Evolutionary conservation across 2,888 invertebrate genomes (phyloP), one percentile per base, ranked within the genome.

Genomic region (Hemaris fuciformis): DNA sequence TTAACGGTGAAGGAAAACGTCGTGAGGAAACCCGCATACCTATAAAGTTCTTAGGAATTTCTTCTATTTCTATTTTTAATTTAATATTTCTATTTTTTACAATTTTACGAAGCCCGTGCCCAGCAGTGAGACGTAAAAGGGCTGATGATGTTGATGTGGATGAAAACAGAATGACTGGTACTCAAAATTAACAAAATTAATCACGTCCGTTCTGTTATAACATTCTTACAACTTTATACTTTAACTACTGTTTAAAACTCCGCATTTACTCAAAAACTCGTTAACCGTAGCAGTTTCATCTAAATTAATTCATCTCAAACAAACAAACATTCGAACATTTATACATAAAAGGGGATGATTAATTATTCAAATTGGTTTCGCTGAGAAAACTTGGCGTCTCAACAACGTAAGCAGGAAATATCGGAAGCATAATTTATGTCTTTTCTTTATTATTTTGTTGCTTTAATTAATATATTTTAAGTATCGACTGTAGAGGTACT

Each of bases 321-420:
- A 53, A 27, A 53, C 48, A 53, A 53, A 53, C 53, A 18, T 27
- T 53, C 53, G 4, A 53, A 27, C 31, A 27, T 10, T 27, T 31
- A 27, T 53, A 31, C 8, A 18, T 10, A 27, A 53, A 46, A 5
- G 5, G 5, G 31, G 31, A 53, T 53, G 53, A 53, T 53, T 53
- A 53, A 53, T 53, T 53, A 53, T 53, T 53, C 18, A 8, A 53
- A 53, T 53, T 53, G 53, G 53, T 53, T 53, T 53, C 27, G 31
- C 31, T 53, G 53, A 53, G 23, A 10, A 53, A 53, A 53, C 53
- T 53, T 31, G 15, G 27, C 27, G 18, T 53, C 53, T 31, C 53
- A 27, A 46, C n/a, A 48, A 53, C 18, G 18, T 15, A 53, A 23
- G 27, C 31, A 31, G 18, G 31, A 31, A 53, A 53, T 27, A 48